These are phyloP conservation scores for Tolmerus cingulatus DNA, from an alignment of 2,888 invertebrate genomes.

Conservation along the genomic window DNA sequence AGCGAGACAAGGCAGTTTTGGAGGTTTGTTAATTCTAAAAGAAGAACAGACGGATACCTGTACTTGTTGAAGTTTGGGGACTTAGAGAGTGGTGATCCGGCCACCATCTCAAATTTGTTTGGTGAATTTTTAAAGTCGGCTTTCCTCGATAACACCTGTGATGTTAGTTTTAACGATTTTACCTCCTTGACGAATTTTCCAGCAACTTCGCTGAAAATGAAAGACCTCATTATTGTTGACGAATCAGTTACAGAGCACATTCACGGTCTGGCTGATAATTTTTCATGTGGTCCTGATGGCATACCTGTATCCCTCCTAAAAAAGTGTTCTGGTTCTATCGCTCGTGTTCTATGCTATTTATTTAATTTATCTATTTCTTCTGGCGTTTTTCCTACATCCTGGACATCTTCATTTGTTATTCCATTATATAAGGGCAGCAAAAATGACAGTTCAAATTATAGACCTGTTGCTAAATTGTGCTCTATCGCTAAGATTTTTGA, in stretches of 20 bases:
- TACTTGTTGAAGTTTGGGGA: background rate
- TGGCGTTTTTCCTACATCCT: too few relatives aligned
- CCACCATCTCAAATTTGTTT: background rate
- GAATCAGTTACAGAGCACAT: background rate
- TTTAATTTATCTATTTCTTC: background rate
- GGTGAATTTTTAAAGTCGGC: background rate
- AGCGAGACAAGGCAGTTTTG: background rate
- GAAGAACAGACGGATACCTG: too few relatives aligned
- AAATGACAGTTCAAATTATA: background rate
- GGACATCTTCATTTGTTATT: background rate
- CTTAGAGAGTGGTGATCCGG: background rate
- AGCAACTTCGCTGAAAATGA: background rate
- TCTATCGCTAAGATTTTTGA: too few relatives aligned
- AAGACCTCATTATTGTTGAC: background rate
- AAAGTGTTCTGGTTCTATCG: background rate
- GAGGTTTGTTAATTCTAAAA: background rate
- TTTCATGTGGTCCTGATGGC: background rate
- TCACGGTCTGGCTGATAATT: background rate
- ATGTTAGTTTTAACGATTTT: background rate
- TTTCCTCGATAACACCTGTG: background rate
- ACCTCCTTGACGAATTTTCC: background rate
- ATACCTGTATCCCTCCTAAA: background rate
- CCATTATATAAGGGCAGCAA: too few relatives aligned
- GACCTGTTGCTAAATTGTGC: too few relatives aligned
- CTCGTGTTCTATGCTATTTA: background rate